Base-by-base conservation (phyloP, 2,888 invertebrate species). In the Nomada ferruginata region DNA sequence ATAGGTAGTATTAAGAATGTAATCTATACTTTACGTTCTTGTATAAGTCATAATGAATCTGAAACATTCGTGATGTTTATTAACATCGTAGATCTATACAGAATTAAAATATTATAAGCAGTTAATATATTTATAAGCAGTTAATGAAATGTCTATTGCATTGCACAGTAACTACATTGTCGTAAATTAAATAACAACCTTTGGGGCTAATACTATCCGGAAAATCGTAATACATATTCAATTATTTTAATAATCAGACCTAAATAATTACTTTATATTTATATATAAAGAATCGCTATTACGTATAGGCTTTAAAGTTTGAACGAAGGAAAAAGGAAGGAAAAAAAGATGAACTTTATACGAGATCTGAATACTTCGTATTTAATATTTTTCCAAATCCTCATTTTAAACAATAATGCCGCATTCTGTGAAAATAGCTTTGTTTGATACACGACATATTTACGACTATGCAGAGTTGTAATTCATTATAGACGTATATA, bases 311-410 rank as follows among this genome's bases (percentile, higher is more conserved):
- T 36, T 42, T 36, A 60, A 23, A 70, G 29, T 66, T 76, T 53
- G 3, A 44, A n/a, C 15, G 10, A n/a, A n/a, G n/a, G n/a, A n/a
- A n/a, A n/a, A n/a, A n/a, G n/a, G n/a, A 3, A 7, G 36, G 57
- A 57, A 26, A 74, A 29, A 20, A 0, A 15, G 23, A n/a, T 20
- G 23, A 63, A 68, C 18, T 52, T 78, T 47, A 53, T 20, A 18
- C 23, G 18, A 60, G 61, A 65, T 42, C 13, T 23, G 23, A 66
- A 65, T 52, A 23, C 11, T 36, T 55, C 52, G 64, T 59, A 66
- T 63, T 36, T 68, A 75, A 79, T 82, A 81, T 75, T 80, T 75
- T 75, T 76, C 47, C 72, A 76, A 64, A 61, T 44, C 50, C 71
- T 59, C 55, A 53, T 71, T 80, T 57, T 23, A 64, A 26, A 2